A percentile compares a stretch with the other conserved stretches of the same genome.
Conservation (phyloP, 2,797 vertebrate genomes). For the Cichlasoma orientale region DNA sequence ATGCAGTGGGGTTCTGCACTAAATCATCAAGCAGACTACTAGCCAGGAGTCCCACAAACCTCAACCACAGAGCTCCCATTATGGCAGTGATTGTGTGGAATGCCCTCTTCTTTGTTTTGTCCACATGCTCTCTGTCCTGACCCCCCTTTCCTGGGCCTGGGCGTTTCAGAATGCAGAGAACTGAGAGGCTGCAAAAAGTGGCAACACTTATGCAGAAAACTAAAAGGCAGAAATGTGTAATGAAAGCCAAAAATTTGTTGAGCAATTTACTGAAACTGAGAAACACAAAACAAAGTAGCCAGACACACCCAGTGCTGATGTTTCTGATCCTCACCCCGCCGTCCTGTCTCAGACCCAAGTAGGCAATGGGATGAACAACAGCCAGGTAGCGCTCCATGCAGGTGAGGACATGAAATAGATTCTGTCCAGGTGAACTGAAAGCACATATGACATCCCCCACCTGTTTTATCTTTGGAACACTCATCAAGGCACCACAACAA, state of each 20-base stretch:
- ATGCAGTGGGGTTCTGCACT: not conserved
- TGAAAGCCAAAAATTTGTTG: accelerated
- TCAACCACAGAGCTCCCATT: not conserved
- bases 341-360: not conserved
- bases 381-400: slow-evolving; percentile 24
- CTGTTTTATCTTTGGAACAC: accelerated
- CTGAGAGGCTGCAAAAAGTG: slow-evolving; percentile 1
- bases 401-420: slow-evolving; percentile 10
- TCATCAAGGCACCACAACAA: not conserved
- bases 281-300: not conserved
- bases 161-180: slow-evolving; percentile 5
- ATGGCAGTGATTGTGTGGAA: slow-evolving; percentile 20
- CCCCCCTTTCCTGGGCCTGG: not conserved
- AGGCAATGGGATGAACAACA: not conserved
- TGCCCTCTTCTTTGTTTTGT: slow-evolving; percentile 13
- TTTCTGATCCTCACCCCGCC: not conserved
- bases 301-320: not conserved
- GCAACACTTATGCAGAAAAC: not conserved
- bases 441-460: not conserved
- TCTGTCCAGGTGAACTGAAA: not conserved
- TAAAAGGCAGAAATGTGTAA: not conserved
- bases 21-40: not conserved
- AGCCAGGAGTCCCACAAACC: slow-evolving; percentile 1
- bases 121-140: accelerated
- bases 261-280: not conserved